Percentiles rank a stretch among this genome's conserved stretches.
These are phyloP conservation scores for Dryoscopus gambensis DNA, from an alignment of 2,113 vertebrate species.

Conservation along the genomic window DNA sequence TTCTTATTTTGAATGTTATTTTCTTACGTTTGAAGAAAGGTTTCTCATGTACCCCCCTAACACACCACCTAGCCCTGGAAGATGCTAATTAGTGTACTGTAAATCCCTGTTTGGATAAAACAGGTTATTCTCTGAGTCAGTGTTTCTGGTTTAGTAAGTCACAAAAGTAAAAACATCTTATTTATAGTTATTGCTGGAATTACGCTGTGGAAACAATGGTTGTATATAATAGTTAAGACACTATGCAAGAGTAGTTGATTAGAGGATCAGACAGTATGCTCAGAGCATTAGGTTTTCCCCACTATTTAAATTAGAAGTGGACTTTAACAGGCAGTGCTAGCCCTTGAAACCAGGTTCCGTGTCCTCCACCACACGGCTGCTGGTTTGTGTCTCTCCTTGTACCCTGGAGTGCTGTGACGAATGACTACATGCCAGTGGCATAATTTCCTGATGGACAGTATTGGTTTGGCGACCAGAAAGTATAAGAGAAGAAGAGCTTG, in stretches of 20 bases:
- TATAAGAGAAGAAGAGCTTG: neutral
- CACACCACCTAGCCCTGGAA: neutral
- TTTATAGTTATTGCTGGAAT: neutral
- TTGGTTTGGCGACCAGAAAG: neutral
- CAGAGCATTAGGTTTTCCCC: neutral
- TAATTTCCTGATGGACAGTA: neutral
- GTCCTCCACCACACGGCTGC: neutral
- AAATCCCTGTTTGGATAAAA: neutral
- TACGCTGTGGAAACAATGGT: neutral
- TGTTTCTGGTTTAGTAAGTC: neutral
- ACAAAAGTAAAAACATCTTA: neutral
- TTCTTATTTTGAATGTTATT: neutral
- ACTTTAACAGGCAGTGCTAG: neutral
- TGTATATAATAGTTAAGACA: neutral
- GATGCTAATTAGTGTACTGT: neutral
- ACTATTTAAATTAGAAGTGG: neutral
- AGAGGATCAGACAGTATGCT: neutral
- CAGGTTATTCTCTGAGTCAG: neutral
- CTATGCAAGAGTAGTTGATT: neutral
- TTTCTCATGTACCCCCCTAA: neutral
- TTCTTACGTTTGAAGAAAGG: neutral
- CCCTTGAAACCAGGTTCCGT: neutral
- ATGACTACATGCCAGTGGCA: neutral
- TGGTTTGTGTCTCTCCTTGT: neutral
- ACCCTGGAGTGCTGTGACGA: fast-evolving